Base-by-base conservation (phyloP, 2,797 vertebrate species). In the Amazonetta brasiliensis region DNA sequence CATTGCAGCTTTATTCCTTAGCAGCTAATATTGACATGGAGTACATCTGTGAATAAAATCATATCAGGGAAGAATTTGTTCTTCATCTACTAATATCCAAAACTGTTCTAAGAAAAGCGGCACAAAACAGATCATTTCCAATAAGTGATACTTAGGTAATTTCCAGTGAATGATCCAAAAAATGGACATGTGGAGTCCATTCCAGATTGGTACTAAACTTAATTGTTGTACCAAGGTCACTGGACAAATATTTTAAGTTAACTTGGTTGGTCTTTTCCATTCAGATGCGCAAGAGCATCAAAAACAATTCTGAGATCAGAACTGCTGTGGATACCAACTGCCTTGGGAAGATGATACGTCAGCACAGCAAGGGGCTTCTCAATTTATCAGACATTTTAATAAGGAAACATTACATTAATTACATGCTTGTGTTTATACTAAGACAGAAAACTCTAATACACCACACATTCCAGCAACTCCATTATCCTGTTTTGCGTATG, bases 1-100 rank as follows among this genome's bases (percentile, higher is more conserved):
- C 64, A 92, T 89, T 93, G 74, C 19, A 89, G 69, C n/a, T 95
- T 73, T 44, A 50, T 76, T 86, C 50, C 79, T 82, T 75, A 84
- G 82, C 35, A 10, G 83, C 56, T 76, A 82, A 90, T 77, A 88
- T 59, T 84, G 76, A 90, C 84, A 80, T 9, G 55, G 66, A 69
- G 35, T 46, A 11, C 88, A 63, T 93, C 48, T 92, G 76, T 86
- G 91, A 87, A 93, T 55, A 81, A 93, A 96, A 75, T 43, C 63
- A 91, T 91, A 79, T 94, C 79, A 72, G 95, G 92, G 95, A 94
- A 96, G 89, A 93, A 95, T 72, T 95, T 92, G 82, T 96, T 93
- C 95, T 91, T 92, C 69, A 35, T 91, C 94, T 96, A 89, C 82
- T 87, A 90, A 56, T 84, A 88, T 54, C 69, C 76, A 84, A 84